Conservation (phyloP, 1,140 invertebrate species). For the Pantala flavescens region DNA sequence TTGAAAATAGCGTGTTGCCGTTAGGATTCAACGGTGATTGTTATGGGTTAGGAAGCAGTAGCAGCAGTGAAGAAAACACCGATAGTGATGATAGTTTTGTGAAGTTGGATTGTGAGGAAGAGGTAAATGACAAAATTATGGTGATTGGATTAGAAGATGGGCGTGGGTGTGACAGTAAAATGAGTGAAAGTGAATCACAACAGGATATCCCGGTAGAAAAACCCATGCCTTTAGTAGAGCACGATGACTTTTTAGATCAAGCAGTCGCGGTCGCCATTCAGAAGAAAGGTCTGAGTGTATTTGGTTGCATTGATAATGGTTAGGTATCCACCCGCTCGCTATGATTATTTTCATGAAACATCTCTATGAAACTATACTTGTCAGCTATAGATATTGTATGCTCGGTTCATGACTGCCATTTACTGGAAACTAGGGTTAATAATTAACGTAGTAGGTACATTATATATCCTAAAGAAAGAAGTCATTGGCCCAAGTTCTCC, state of each 20-base stretch:
- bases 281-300: constrained; percentile 50
- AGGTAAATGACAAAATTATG: constrained; percentile 28
- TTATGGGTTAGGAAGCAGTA: not conserved
- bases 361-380: not conserved
- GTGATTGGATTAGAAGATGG: constrained; percentile 28
- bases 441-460: too few relatives aligned
- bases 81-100: constrained; percentile 20
- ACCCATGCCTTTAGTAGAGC: constrained; percentile 24
- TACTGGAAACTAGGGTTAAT: too few relatives aligned
- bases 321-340: not conserved
- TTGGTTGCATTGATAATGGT: constrained; percentile 7
- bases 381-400: too few relatives aligned
- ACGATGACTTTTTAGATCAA: constrained; percentile 48
- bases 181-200: not conserved
- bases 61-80: constrained; percentile 20
- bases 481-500: too few relatives aligned
- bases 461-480: too few relatives aligned
- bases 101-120: constrained; percentile 18
- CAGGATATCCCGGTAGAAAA: not conserved
- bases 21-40: not conserved
- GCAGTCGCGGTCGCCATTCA: constrained; percentile 58
- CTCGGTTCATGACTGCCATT: too few relatives aligned
- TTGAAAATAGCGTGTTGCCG: not conserved
- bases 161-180: constrained; percentile 25
- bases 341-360: not conserved